A percentile compares a stretch with the other conserved stretches of the same genome.
phyloP scores from a whole-genome alignment of 2,113 vertebrate genomes.

The Leiothrix lutea region DNA sequence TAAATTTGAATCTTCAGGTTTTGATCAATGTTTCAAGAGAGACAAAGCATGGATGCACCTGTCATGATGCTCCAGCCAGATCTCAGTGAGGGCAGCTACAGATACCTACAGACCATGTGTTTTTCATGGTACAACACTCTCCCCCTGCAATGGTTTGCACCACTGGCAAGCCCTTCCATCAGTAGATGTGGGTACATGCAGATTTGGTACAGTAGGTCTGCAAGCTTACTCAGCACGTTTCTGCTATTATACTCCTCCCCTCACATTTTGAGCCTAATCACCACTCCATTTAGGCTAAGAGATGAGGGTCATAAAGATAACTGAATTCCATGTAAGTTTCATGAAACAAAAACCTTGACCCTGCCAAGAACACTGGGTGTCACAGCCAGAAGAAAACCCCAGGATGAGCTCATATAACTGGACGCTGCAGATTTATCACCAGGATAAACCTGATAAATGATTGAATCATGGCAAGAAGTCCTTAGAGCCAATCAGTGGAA shows the following conservation, averaged over 20 bases:
- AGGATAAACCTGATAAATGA: not conserved
- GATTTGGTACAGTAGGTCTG: not conserved
- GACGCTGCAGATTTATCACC: not conserved
- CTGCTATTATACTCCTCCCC: not conserved
- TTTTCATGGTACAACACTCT: not conserved
- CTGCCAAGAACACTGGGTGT: not conserved
- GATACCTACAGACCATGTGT: not conserved
- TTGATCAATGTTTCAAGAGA: not conserved
- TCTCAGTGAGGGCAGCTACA: not conserved
- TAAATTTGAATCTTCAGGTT: not conserved
- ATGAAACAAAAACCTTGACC: not conserved
- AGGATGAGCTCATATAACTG: not conserved
- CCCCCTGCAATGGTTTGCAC: not conserved
- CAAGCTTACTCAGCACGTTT: not conserved
- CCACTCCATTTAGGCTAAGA: not conserved
- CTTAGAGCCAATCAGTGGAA: not conserved
- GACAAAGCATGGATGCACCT: not conserved
- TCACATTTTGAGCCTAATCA: not conserved
- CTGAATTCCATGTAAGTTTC: not conserved
- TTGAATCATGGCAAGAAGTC: not conserved
- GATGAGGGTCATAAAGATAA: not conserved
- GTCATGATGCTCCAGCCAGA: not conserved
- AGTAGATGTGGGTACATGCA: too few species aligned
- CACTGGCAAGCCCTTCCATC: not conserved
- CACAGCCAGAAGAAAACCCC: not conserved